Conservation (phyloP, 2,888 invertebrate genomes). For the Nephrocerus scutellatus region DNA sequence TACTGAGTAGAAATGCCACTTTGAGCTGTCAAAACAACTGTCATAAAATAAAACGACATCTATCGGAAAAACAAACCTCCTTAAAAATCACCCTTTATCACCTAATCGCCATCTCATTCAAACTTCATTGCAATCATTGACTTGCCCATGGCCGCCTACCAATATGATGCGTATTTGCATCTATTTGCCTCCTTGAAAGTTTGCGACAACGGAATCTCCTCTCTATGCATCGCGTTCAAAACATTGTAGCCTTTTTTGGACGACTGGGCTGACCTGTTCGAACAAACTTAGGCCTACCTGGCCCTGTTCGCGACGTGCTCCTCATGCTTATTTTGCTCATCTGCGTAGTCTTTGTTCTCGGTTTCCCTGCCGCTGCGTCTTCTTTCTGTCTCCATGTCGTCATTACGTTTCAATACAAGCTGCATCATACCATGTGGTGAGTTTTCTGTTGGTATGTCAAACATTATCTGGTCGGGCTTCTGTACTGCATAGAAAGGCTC, state of each 20-base stretch:
- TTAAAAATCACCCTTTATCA: neutral
- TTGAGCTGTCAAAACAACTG: too few species aligned
- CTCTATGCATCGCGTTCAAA: too few species aligned
- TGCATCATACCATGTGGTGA: neutral
- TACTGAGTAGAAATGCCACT: too few species aligned
- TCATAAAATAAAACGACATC: too few species aligned
- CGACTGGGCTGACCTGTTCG: conserved; percentile 8
- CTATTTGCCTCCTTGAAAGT: conserved; percentile 2
- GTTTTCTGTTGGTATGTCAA: conserved; percentile 10
- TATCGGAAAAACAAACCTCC: too few species aligned
- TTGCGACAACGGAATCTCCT: neutral
- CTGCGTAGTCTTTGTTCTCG: neutral
- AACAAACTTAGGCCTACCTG: conserved; percentile 9
- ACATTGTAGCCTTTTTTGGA: conserved; percentile 1
- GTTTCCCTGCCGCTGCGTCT: neutral
- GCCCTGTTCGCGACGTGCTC: neutral
- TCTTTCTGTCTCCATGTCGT: conserved; percentile 1
- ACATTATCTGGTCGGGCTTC: conserved; percentile 6
- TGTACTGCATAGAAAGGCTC: conserved; percentile 5
- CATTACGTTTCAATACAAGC: conserved; percentile 1
- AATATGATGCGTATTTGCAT: conserved; percentile 3
- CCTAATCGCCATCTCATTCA: conserved; percentile 5
- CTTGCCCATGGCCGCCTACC: conserved; percentile 3
- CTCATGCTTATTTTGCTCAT: too few species aligned
- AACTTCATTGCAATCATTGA: conserved; percentile 8